Evolutionary conservation across 35 echinoderm and acorn worm genomes (phyloP).

Genomic region (Apostichopus californicus): DNA sequence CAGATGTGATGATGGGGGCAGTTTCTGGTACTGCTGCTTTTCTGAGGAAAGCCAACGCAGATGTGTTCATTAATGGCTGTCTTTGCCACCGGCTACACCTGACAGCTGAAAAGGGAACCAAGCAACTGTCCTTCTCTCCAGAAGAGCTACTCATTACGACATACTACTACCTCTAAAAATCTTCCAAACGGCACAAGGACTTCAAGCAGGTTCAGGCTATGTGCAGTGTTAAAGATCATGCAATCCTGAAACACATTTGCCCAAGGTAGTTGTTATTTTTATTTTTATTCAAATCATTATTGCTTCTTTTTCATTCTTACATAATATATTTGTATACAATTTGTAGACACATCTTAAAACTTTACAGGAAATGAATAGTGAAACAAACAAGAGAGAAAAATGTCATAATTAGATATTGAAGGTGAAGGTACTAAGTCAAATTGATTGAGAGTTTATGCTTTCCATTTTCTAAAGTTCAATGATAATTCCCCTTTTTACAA

Average conservation of each 20-base stretch:
- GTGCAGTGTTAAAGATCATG: constrained; percentile 53
- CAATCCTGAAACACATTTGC: constrained; percentile 68
- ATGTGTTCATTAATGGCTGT: constrained; percentile 64
- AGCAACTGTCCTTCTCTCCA: constrained; percentile 30
- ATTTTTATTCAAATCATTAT: too few species aligned
- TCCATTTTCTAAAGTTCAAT: too few species aligned
- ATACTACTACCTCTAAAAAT: constrained; percentile 78
- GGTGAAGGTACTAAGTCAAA: too few species aligned
- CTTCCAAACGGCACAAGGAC: constrained; percentile 72
- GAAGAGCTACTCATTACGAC: constrained; percentile 49
- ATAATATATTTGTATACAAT: too few species aligned
- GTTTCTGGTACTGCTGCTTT: constrained; percentile 50
- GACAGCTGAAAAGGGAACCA: constrained; percentile 67
- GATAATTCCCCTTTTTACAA: too few species aligned
- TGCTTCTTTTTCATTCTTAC: too few species aligned
- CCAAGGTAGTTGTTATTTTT: neutral
- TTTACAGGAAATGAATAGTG: too few species aligned
- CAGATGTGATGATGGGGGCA: constrained; percentile 68
- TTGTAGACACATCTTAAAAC: too few species aligned
- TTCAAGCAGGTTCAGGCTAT: constrained; percentile 63
- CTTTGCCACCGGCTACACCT: constrained; percentile 60
- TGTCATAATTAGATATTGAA: too few species aligned
- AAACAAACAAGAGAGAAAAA: too few species aligned
- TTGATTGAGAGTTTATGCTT: too few species aligned
- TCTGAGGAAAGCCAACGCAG: constrained; percentile 69